A percentile compares a stretch with the other conserved stretches of the same genome.
These are phyloP conservation scores for Leucophenga varia DNA, from an alignment of 1,140 invertebrate species.

Conservation along the genomic window DNA sequence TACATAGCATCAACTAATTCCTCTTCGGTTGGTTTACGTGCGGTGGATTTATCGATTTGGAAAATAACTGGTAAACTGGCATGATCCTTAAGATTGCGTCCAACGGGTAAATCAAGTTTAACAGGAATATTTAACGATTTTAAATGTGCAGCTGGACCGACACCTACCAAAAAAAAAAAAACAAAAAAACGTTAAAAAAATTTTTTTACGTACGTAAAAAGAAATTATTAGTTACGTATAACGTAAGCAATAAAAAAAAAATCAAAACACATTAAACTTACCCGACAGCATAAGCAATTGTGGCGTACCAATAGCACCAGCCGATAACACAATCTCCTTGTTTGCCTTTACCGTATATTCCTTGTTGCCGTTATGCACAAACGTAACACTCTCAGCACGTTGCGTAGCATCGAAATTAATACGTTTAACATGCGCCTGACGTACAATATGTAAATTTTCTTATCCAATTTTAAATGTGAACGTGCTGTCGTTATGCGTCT, in stretches of 20 bases:
- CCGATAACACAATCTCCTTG: conserved; percentile 59
- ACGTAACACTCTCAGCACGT: conserved; percentile 75
- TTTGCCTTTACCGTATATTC: conserved; percentile 36
- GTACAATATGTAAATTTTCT: conserved; percentile 74
- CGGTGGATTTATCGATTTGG: conserved; percentile 49
- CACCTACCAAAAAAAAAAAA: conserved; percentile 27
- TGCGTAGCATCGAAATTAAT: conserved; percentile 71
- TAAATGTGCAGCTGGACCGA: conserved; percentile 58
- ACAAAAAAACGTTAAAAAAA: neutral
- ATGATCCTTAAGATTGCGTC: conserved; percentile 71
- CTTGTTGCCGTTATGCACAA: conserved; percentile 64
- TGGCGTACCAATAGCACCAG: conserved; percentile 60
- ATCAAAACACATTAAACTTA: too few relatives aligned
- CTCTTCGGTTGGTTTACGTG: conserved; percentile 43
- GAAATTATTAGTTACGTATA: conserved; percentile 3
- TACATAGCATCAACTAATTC: conserved; percentile 51
- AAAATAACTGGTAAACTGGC: conserved; percentile 55
- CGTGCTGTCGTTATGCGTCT: conserved; percentile 63
- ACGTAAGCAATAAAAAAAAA: conserved; percentile 9
- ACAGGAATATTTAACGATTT: conserved; percentile 57
- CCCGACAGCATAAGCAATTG: conserved; percentile 65
- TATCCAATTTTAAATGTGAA: conserved; percentile 64
- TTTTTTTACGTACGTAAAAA: neutral
- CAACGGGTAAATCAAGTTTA: conserved; percentile 66
- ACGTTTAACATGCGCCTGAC: conserved; percentile 75